Evolutionary conservation across 35 echinoderm and acorn worm genomes (phyloP), one percentile per base, ranked within the genome.

Genomic region (Chiridota heheva): DNA sequence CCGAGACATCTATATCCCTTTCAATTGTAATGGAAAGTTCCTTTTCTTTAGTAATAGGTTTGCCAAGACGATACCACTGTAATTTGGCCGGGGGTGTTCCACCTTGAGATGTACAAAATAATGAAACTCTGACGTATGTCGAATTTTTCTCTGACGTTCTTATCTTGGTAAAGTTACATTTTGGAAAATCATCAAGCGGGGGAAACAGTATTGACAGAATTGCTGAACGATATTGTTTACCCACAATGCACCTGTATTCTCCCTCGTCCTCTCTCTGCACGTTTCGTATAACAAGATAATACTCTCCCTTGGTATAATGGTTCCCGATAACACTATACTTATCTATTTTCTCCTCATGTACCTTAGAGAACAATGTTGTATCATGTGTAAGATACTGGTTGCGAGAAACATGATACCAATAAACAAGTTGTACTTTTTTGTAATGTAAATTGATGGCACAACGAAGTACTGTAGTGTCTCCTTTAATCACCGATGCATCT

Each of bases 401-500:
- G 2, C 73, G 34, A 38, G 78, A 73, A 0, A 87, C 73, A 40
- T 87, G 85, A 38, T 80, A 44, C 85, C 85, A 87, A 38, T 81
- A 80, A 7, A 87, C 85, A 36, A 78, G 33, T 26, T 69, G 62
- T n/a, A 41, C 18, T 7, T 80, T 58, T 10, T 28, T 70, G 15
- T 31, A 56, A 26, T 51, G 48, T 0, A 39, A 30, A 58, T 70
- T 49, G 1, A 87, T 51, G 15, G 74, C 62, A 56, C 85, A 87
- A 7, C 75, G 75, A 17, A 87, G 22, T 3, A 87, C 85, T 4
- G 85, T 76, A 4, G 85, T 87, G n/a, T 87, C 81, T 24, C 85
- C 85, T 36, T 61, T 63, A 15, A 63, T 47, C 18, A 87, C 34
- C 1, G 61, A 39, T 2, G 76, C 55, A 43, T 80, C 85, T 1